Conservation (phyloP, 2,113 vertebrate genomes). For the Rhea americana region DNA sequence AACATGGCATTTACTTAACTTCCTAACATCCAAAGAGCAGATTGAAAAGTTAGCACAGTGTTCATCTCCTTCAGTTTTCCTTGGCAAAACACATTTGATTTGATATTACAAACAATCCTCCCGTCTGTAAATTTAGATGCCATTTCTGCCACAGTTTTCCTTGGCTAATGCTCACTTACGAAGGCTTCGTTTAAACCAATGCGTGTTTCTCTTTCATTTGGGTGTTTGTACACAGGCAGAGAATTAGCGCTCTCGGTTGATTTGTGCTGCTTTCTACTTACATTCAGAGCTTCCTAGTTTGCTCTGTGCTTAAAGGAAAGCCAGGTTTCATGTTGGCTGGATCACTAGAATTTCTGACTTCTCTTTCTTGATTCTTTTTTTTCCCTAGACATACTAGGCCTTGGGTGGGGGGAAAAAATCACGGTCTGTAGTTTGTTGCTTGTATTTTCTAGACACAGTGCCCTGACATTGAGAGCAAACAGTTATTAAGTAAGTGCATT, state of each 20-base stretch:
- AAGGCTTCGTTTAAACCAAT: not conserved
- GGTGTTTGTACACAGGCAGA: not conserved
- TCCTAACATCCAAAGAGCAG: not conserved
- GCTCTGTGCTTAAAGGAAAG: not conserved
- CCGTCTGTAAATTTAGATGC: rapidly evolving
- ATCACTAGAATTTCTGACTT: conserved; percentile 1
- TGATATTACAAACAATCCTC: rapidly evolving
- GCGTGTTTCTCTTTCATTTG: not conserved
- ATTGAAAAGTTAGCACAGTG: not conserved
- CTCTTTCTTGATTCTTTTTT: not conserved
- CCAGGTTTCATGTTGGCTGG: not conserved
- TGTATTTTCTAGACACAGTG: conserved; percentile 32
- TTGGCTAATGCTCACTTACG: not conserved
- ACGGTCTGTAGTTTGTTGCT: not conserved
- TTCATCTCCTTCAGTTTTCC: not conserved
- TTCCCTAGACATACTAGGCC: not conserved
- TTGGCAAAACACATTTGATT: not conserved
- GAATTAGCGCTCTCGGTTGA: rapidly evolving
- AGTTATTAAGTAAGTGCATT: conserved; percentile 62
- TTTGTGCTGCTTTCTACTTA: not conserved
- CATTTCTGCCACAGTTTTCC: rapidly evolving
- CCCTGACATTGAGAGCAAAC: conserved; percentile 64
- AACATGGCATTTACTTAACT: rapidly evolving
- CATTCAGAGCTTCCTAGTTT: not conserved
- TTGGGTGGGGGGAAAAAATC: not conserved